Evolutionary conservation across 2,888 invertebrate genomes (phyloP).

Genomic region (Philereme vetulata): DNA sequence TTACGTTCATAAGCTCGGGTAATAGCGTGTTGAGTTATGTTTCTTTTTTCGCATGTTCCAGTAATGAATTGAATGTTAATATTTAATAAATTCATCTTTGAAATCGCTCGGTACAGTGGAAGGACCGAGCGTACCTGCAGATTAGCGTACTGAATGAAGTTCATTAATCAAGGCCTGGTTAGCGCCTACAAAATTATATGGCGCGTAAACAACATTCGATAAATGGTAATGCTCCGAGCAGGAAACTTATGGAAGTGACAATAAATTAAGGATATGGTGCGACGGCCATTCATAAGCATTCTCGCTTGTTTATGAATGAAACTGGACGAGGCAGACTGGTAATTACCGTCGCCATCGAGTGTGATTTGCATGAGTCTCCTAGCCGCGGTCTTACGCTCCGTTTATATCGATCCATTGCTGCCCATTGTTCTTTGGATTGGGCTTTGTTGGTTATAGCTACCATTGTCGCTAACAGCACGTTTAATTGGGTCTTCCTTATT

Average conservation of each 20-base stretch:
- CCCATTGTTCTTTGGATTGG: conserved; percentile 68
- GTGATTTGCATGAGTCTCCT: conserved; percentile 68
- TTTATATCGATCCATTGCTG: conserved; percentile 62
- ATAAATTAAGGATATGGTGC: conserved; percentile 70
- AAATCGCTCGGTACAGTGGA: conserved; percentile 38
- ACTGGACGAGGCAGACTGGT: conserved; percentile 58
- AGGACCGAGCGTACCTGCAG: conserved; percentile 45
- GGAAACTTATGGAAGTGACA: conserved; percentile 72
- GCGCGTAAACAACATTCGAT: conserved; percentile 66
- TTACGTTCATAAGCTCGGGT: conserved; percentile 67
- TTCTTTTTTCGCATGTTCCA: conserved; percentile 61
- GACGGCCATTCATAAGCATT: conserved; percentile 76
- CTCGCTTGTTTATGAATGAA: conserved; percentile 80
- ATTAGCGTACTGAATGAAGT: conserved; percentile 64
- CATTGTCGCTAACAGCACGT: conserved; percentile 59
- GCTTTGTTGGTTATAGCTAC: conserved; percentile 59
- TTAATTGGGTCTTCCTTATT: conserved; percentile 64
- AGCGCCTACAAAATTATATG: conserved; percentile 63
- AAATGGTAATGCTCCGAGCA: conserved; percentile 71
- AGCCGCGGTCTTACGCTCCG: conserved; percentile 43
- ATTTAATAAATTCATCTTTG: conserved; percentile 57
- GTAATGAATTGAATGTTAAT: conserved; percentile 70
- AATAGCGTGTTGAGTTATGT: conserved; percentile 62
- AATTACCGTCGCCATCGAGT: conserved; percentile 73
- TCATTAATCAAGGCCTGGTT: conserved; percentile 67